Conservation (phyloP, 2,797 vertebrate species). For the Pseudocheirus occidentalis region DNA sequence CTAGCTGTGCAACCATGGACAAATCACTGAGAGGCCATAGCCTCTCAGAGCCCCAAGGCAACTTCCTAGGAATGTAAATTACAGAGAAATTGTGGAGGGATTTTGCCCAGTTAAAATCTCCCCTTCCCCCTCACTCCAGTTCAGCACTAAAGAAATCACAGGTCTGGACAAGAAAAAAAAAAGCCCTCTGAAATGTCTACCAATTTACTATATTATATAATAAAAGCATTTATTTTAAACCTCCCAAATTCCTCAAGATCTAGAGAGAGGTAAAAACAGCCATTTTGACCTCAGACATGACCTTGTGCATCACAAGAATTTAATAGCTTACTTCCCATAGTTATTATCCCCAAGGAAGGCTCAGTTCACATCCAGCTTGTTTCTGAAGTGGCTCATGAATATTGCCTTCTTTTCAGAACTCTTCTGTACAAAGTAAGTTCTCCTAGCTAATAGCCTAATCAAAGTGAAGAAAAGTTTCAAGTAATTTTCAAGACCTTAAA, state of each 20-base stretch:
- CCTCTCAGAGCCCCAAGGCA: neutral
- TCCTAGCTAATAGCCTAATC: neutral
- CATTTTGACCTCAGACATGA: neutral
- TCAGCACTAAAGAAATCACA: neutral
- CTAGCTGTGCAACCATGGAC: neutral
- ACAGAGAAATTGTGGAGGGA: neutral
- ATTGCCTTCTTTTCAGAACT: neutral
- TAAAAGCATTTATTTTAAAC: slow-evolving; percentile 28
- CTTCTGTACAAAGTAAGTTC: neutral
- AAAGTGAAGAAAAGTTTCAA: neutral
- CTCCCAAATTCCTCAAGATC: slow-evolving; percentile 27
- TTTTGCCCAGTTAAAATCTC: neutral
- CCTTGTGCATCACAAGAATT: slow-evolving; percentile 26
- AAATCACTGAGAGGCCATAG: neutral
- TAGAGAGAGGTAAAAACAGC: neutral
- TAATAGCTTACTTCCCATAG: neutral
- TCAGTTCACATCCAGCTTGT: neutral
- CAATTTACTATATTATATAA: slow-evolving; percentile 3
- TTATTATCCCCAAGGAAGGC: neutral
- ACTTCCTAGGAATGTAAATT: neutral
- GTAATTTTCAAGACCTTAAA: slow-evolving; percentile 22
- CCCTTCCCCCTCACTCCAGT: neutral
- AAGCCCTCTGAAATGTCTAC: neutral
- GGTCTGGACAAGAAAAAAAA: neutral
- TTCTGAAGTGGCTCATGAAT: neutral